Evolutionary conservation across 2,888 invertebrate genomes (phyloP).

Genomic region (Amiota mariae): DNA sequence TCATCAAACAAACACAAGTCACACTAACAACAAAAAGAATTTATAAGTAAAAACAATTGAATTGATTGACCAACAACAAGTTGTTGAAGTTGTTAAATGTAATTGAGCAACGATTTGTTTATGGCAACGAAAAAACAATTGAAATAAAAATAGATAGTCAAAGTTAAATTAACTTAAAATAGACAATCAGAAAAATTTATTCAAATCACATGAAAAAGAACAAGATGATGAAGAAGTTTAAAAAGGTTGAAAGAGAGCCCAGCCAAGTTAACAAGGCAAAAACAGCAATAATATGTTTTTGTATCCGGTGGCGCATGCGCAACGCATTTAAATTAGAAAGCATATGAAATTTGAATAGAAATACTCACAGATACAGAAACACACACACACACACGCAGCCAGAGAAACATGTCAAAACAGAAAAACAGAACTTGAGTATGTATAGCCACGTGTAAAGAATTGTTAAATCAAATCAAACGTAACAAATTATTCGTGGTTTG

Average conservation of each 20-base stretch:
- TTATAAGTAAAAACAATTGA: not conserved
- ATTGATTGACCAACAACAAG: constrained; percentile 7
- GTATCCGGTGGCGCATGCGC: constrained; percentile 56
- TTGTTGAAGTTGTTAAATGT: constrained; percentile 33
- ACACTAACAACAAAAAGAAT: not conserved
- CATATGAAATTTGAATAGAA: no score
- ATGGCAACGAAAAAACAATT: constrained; percentile 25
- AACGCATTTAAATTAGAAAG: constrained; percentile 61
- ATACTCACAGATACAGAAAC: constrained; percentile 9
- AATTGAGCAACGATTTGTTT: constrained; percentile 62
- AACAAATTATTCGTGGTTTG: no score
- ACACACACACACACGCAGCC: not conserved
- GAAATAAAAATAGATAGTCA: not conserved
- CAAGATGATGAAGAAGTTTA: no score
- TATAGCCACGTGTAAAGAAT: not conserved
- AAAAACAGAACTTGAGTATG: not conserved
- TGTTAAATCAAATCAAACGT: no score
- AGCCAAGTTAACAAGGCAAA: constrained; percentile 50
- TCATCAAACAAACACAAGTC: not conserved
- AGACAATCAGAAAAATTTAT: no score
- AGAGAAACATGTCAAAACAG: not conserved
- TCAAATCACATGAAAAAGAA: no score
- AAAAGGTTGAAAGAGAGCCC: constrained; percentile 38
- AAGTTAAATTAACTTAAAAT: constrained; percentile 31
- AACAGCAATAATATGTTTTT: constrained; percentile 46